Evolutionary conservation across 2,888 invertebrate genomes (phyloP).

Genomic region (Macaria notata): DNA sequence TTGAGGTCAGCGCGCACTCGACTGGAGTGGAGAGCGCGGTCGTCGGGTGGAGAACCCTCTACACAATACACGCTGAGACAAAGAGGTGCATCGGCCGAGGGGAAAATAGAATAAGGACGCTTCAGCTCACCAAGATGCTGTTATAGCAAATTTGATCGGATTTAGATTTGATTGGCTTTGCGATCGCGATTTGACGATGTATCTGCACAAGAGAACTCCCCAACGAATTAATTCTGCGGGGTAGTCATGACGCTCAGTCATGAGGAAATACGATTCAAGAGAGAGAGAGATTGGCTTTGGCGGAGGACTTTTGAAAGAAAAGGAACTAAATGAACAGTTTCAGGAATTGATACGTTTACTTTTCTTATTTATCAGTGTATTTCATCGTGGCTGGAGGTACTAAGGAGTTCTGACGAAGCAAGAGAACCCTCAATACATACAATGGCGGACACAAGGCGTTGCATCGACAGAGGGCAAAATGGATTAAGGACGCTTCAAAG

Average conservation of each 20-base stretch:
- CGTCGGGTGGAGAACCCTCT: constrained; percentile 30
- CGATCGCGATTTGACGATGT: no score
- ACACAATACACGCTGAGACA: constrained; percentile 29
- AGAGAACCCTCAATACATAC: constrained; percentile 29
- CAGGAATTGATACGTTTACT: no score
- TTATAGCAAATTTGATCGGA: constrained; percentile 1
- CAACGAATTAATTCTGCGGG: no score
- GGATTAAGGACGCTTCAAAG: constrained; percentile 1
- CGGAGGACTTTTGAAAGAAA: no score
- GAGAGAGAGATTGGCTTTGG: no score
- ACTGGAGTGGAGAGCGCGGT: constrained; percentile 22
- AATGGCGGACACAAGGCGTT: constrained; percentile 11
- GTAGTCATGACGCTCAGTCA: no score
- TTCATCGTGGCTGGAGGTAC: no score
- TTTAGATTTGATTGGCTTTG: neutral
- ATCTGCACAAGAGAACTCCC: no score
- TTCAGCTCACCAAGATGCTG: neutral
- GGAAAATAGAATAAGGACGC: constrained; percentile 1
- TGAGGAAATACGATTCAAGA: no score
- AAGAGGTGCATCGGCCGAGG: constrained; percentile 17
- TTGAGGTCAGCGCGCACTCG: constrained; percentile 56
- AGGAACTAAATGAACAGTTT: no score
- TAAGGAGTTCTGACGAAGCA: no score
- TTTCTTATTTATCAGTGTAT: no score
- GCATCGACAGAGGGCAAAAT: constrained; percentile 11